phyloP scores from a whole-genome alignment of 2,888 invertebrate species.

The Zhuqinia jingwanae region DNA sequence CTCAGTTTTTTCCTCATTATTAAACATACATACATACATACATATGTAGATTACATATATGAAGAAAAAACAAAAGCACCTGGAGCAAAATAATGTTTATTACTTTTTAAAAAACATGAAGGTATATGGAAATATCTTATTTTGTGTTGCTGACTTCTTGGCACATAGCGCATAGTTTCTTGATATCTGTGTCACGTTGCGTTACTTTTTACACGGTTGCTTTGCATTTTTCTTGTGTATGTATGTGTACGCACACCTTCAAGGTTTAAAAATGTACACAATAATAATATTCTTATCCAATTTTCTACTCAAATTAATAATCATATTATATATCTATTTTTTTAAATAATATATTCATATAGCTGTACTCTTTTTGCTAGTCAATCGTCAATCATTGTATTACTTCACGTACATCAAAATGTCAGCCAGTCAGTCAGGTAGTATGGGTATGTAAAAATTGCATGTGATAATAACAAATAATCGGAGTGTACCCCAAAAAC shows the following conservation, averaged over 20 bases:
- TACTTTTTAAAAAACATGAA: slow-evolving; percentile 33
- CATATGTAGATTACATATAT: not conserved
- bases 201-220: too few relatives aligned
- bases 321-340: slow-evolving; percentile 26
- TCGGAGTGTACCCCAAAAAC: not conserved
- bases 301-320: slow-evolving; percentile 27
- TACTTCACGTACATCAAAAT: slow-evolving; percentile 34
- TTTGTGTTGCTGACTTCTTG: slow-evolving; percentile 18
- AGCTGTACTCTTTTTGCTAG: slow-evolving; percentile 17
- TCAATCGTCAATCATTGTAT: slow-evolving; percentile 38
- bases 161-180: not conserved
- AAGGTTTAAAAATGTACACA: slow-evolving; percentile 54
- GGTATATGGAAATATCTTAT: not conserved
- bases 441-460: slow-evolving; percentile 23
- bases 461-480: slow-evolving; percentile 39
- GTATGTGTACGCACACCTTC: slow-evolving; percentile 17
- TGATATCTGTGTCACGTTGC: slow-evolving; percentile 47
- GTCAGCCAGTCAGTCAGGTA: slow-evolving; percentile 26
- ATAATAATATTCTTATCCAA: not conserved
- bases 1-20: slow-evolving; percentile 22
- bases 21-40: slow-evolving; percentile 12
- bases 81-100: slow-evolving; percentile 61
- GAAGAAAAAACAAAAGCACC: slow-evolving; percentile 44
- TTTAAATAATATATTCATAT: slow-evolving; percentile 7
- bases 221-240: too few relatives aligned